These are phyloP conservation scores for Ptychoptera contaminata DNA, from an alignment of 2,888 invertebrate genomes.

Conservation along the genomic window DNA sequence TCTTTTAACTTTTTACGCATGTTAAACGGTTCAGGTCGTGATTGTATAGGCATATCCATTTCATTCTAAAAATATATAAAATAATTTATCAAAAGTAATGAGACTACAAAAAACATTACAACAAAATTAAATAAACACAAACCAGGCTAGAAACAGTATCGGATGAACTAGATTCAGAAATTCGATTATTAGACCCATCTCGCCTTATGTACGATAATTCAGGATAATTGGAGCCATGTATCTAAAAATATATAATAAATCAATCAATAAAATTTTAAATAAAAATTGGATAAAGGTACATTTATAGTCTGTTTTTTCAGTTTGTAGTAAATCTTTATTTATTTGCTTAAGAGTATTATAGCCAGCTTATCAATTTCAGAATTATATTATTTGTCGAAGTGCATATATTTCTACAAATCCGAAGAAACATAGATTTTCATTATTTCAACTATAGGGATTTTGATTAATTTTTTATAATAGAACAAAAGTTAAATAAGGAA, in stretches of 20 bases:
- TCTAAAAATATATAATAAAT: constrained; percentile 8
- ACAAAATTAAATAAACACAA: constrained; percentile 6
- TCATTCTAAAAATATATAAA: constrained; percentile 35
- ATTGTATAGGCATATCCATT: constrained; percentile 31
- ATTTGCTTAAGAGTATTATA: too few relatives aligned
- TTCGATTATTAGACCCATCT: constrained; percentile 13
- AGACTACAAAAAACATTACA: background rate
- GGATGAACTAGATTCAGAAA: constrained; percentile 16
- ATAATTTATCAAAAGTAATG: too few relatives aligned
- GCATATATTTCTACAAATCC: too few relatives aligned
- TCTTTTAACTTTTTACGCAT: constrained; percentile 52
- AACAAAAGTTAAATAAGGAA: too few relatives aligned
- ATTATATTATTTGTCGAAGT: too few relatives aligned
- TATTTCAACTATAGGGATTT: too few relatives aligned
- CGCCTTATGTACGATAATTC: constrained; percentile 15
- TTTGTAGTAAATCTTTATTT: too few relatives aligned
- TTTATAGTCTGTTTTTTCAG: too few relatives aligned
- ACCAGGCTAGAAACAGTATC: constrained; percentile 17
- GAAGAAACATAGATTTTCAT: too few relatives aligned
- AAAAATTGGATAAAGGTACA: too few relatives aligned
- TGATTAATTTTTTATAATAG: too few relatives aligned
- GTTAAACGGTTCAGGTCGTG: constrained; percentile 44
- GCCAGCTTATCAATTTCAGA: too few relatives aligned
- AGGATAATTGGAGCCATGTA: constrained; percentile 12
- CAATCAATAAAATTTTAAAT: background rate